A percentile compares a stretch with the other conserved stretches of the same genome.
These are phyloP conservation scores for Sparus aurata DNA, from an alignment of 2,797 vertebrate species.

Conservation along the genomic window DNA sequence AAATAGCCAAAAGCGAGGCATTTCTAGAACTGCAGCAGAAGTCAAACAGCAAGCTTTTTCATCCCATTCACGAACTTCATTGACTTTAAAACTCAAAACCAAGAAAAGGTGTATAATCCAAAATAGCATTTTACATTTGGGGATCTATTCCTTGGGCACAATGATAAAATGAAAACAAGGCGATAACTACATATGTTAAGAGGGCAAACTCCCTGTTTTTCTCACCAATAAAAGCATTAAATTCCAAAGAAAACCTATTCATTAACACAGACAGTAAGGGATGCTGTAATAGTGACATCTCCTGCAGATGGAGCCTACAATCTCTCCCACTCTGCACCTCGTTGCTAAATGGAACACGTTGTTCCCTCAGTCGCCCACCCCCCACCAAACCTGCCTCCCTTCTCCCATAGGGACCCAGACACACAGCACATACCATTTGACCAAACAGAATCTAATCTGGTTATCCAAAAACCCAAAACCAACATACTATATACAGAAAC, in stretches of 20 bases:
- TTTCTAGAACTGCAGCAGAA: background rate
- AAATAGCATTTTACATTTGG: background rate
- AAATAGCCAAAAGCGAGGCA: background rate
- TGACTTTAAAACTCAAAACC: background rate
- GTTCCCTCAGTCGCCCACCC: slow-evolving; percentile 54
- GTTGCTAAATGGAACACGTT: slow-evolving; percentile 72
- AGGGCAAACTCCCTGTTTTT: background rate
- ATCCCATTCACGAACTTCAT: background rate
- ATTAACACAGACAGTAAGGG: background rate
- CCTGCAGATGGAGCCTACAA: slow-evolving; percentile 6
- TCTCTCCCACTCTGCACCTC: slow-evolving; percentile 30
- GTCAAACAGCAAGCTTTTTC: background rate
- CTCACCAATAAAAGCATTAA: background rate
- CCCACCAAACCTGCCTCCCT: slow-evolving; percentile 28
- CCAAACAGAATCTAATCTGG: slow-evolving; percentile 19
- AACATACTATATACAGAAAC: background rate
- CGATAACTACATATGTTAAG: background rate
- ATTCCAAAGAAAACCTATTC: background rate
- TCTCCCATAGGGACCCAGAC: slow-evolving; percentile 24
- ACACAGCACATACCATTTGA: slow-evolving; percentile 10
- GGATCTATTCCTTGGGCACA: background rate
- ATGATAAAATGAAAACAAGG: background rate
- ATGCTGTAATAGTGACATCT: slow-evolving; percentile 21
- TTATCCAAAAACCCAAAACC: background rate
- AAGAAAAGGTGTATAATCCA: background rate